Evolutionary conservation across 1,140 invertebrate species (phyloP).

Genomic region (Acromyrmex charruanus): DNA sequence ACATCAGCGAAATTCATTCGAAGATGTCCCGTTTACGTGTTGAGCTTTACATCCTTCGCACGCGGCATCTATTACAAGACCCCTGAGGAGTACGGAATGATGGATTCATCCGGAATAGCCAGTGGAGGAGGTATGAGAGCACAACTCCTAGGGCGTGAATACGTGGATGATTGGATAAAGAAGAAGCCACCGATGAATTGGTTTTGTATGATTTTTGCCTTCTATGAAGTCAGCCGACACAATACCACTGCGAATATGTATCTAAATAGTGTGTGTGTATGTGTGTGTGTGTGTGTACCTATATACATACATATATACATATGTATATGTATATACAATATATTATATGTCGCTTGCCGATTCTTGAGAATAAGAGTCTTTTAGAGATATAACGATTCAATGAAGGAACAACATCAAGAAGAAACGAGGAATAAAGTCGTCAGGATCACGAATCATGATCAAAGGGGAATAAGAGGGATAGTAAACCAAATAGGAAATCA

Average conservation of each 20-base stretch:
- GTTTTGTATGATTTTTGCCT: constrained; percentile 67
- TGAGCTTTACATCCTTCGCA: constrained; percentile 20
- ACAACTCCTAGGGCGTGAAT: constrained; percentile 75
- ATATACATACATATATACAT: background rate
- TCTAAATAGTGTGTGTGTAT: background rate
- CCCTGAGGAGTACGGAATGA: constrained; percentile 49
- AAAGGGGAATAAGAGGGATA: background rate
- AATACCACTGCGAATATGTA: constrained; percentile 67
- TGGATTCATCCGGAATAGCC: constrained; percentile 64
- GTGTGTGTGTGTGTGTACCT: too few relatives aligned
- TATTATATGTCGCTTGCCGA: constrained; percentile 39
- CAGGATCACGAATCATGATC: constrained; percentile 50
- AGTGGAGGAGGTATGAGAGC: constrained; percentile 30
- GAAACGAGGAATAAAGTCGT: constrained; percentile 68
- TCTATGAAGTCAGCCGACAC: constrained; percentile 70
- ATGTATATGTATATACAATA: constrained; percentile 27
- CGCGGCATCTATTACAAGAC: constrained; percentile 55
- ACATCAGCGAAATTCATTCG: constrained; percentile 5
- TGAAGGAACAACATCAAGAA: constrained; percentile 55
- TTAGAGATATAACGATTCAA: constrained; percentile 44
- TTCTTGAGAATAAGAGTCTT: constrained; percentile 57
- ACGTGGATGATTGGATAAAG: constrained; percentile 79
- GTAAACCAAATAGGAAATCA: constrained; percentile 39
- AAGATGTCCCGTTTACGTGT: background rate
- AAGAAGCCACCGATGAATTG: constrained; percentile 60